Evolutionary conservation across 2,113 vertebrate species (phyloP), one percentile per base, ranked within the genome.

Genomic region (Prietella phreatophila): DNA sequence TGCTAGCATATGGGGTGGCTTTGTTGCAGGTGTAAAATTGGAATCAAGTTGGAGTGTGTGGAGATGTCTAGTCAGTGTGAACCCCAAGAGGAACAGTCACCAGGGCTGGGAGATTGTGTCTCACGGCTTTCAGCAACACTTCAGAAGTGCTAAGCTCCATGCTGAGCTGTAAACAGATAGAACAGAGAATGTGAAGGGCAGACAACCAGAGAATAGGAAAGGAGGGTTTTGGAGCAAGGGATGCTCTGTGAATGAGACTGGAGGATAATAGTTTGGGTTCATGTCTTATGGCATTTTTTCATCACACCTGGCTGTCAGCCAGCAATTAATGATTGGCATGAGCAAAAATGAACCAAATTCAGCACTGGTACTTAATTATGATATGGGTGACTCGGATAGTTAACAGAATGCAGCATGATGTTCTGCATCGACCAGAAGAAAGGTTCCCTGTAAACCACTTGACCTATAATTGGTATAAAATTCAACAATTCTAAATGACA

Each of bases 1-100:
- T 56, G 78, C 47, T 55, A 82, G 65, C 33, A 36, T 84, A 75
- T 80, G 71, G 47, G 30, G 42, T 47, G 82, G 42, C 83, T 83
- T 73, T 88, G 47, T 86, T 58, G 67, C 87, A 90, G 82, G 87
- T 90, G 87, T 85, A 83, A 90, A 87, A 88, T 87, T 90, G 86
- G 71, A 84, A 33, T 83, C 36, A 63, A 42, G 82, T 81, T 60
- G 39, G 61, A 67, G 22, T 69, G 55, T 81, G 84, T 81, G 63
- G 58, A 88, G 60, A 67, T 36, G 73, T 81, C 56, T 71, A 80
- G 69, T 67, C 61, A 76, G 80, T 55, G 79, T 61, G 50, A 87
- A 81, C 88, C 67, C 56, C 60, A 33, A 82, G 55, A 83, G 60
- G 63, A 86, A 82, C 61, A 79, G 73, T 79, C 82, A 83, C 47